Evolutionary conservation across 2,113 vertebrate genomes (phyloP).

Genomic region (Cynoglossus semilaevis): DNA sequence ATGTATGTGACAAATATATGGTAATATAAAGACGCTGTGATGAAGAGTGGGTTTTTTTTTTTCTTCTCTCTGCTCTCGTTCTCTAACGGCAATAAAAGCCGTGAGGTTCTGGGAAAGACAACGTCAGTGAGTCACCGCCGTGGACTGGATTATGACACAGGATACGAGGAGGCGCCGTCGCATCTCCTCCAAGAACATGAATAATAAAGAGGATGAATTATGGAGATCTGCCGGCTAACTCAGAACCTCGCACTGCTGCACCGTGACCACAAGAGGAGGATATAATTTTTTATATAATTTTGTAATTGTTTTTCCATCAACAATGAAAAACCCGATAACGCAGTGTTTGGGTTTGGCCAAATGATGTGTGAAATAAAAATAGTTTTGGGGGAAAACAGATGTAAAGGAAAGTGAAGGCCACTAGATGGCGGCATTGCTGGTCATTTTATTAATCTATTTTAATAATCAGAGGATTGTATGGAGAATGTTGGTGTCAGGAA

Average conservation of each 20-base stretch:
- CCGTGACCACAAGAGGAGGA: too few relatives aligned
- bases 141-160: conserved; percentile 31
- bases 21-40: conserved; percentile 32
- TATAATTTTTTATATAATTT: not conserved
- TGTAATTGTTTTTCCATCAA: not conserved
- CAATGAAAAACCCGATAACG: too few relatives aligned
- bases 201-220: conserved; percentile 68
- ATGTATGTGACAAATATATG: conserved; percentile 12
- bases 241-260: not conserved
- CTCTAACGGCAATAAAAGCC: conserved; percentile 16
- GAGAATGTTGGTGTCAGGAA: too few relatives aligned
- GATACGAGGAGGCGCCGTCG: conserved; percentile 45
- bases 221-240: conserved; percentile 50
- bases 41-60: conserved; percentile 25
- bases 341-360: too few relatives aligned
- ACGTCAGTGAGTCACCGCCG: conserved; percentile 38
- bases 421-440: too few relatives aligned
- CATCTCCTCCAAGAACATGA: conserved; percentile 35
- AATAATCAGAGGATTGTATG: too few relatives aligned
- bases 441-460: too few relatives aligned
- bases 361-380: too few relatives aligned
- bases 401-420: too few relatives aligned
- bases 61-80: not conserved
- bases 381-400: too few relatives aligned
- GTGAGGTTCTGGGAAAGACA: conserved; percentile 16